Evolutionary conservation across 2,888 invertebrate species (phyloP), one percentile per base, ranked within the genome.

Genomic region (Heliconius aoede): DNA sequence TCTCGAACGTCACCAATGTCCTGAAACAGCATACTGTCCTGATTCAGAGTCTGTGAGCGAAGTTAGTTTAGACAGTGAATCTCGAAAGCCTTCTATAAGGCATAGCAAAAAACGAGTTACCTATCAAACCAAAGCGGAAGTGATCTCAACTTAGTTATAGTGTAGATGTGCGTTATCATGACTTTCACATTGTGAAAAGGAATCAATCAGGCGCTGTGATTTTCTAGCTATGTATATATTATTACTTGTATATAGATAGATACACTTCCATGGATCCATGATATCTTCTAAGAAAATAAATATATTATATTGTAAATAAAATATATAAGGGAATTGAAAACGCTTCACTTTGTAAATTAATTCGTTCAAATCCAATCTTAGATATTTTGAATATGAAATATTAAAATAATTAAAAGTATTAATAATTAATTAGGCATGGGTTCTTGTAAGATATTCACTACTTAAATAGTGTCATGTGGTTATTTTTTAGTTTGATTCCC

Each of bases 161-260:
- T 76, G 65, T 79, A 78, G 72, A 26, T 55, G 60, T 78, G 61
- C 68, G 51, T 79, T 77, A 72, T 79, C 77, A 79, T 76, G 46
- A 72, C 72, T 79, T 78, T 77, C 76, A 80, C 69, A 11, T 76
- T 76, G 78, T 81, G 77, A 80, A 79, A 81, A 84, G 51, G 80
- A 86, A 89, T 90, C 87, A 89, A 91, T 91, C 90, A 86, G 91
- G 89, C 91, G 92, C 94, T 94, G 94, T 94, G 94, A 94, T 93
- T 91, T 91, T 90, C 86, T 89, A 89, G 88, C 86, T 87, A 81
- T 92, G 88, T 88, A 92, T 81, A 89, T 87, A 84, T 81, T 83
- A 80, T 81, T 80, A 81, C 84, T 78, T 84, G 74, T 85, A 82
- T 85, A 84, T 64, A 83, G 83, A 82, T 80, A 77, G 79, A 81